These are phyloP conservation scores for Pempheris klunzingeri DNA, from an alignment of 2,797 vertebrate genomes.

Conservation along the genomic window DNA sequence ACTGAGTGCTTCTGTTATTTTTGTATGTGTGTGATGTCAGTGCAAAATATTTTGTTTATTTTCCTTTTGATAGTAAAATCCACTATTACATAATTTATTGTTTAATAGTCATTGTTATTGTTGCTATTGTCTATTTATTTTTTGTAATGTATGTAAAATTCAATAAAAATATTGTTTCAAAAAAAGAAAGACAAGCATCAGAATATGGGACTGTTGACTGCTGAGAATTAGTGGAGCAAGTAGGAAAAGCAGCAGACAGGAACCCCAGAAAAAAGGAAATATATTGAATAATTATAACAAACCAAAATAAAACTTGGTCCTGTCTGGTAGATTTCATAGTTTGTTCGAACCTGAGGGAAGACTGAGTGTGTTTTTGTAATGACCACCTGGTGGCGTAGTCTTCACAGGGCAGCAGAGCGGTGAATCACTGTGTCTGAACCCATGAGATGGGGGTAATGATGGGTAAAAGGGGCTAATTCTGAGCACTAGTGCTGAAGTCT, in stretches of 20 bases:
- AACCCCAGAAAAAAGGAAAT: neutral
- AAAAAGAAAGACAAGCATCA: too few relatives aligned
- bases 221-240: neutral
- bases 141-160: too few relatives aligned
- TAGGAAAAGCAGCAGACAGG: neutral
- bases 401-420: neutral
- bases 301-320: neutral
- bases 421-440: neutral
- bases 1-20: too few relatives aligned
- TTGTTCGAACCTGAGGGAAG: neutral
- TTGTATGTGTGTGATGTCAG: too few relatives aligned
- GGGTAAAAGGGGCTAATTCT: slow-evolving; percentile 28
- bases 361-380: neutral
- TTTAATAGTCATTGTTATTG: too few relatives aligned
- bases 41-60: too few relatives aligned
- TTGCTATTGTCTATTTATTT: too few relatives aligned
- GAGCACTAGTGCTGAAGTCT: slow-evolving; percentile 15
- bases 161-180: too few relatives aligned
- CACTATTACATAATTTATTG: too few relatives aligned
- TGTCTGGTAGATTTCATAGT: neutral
- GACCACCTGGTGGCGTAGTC: slow-evolving; percentile 29
- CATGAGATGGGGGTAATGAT: neutral
- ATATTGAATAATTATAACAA: neutral
- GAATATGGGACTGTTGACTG: too few relatives aligned
- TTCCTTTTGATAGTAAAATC: too few relatives aligned